Conservation (phyloP, 2,888 invertebrate species). For the Eucriotettix oculatus region DNA sequence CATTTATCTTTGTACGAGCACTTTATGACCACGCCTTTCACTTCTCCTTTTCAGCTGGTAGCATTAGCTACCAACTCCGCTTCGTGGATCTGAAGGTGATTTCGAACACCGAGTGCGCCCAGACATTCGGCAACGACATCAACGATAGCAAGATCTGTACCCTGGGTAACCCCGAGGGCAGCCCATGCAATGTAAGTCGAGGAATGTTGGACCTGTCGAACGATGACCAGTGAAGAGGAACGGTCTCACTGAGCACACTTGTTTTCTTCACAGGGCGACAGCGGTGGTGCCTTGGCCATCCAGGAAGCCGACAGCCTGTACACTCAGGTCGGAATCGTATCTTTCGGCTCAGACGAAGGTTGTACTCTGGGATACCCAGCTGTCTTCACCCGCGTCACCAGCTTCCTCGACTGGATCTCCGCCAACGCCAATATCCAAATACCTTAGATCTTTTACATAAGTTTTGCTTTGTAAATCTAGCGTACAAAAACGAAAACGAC, state of each 20-base stretch:
- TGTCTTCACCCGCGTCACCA: constrained; percentile 24
- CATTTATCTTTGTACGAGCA: too few relatives aligned
- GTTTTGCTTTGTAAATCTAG: too few relatives aligned
- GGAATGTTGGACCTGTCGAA: too few relatives aligned
- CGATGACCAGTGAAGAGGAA: neutral
- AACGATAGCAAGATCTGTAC: constrained; percentile 22
- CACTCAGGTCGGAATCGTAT: constrained; percentile 20
- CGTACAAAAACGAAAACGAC: too few relatives aligned
- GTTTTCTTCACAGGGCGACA: constrained; percentile 14
- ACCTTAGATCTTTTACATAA: neutral
- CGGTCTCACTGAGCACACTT: neutral
- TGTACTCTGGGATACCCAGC: constrained; percentile 23
- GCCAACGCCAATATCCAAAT: constrained; percentile 12
- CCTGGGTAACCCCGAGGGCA: constrained; percentile 20
- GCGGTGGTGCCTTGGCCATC: constrained; percentile 18
- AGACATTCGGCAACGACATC: constrained; percentile 15
- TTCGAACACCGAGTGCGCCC: constrained; percentile 19
- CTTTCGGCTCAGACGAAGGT: constrained; percentile 22
- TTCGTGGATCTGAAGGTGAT: constrained; percentile 18
- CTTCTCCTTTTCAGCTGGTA: neutral
- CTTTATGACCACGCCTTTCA: too few relatives aligned
- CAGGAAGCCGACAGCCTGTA: constrained; percentile 15
- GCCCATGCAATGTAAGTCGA: constrained; percentile 18
- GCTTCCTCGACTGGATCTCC: constrained; percentile 23
- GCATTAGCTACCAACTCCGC: constrained; percentile 5